Conservation (phyloP, 1,140 invertebrate genomes). For the Drosophila obscura region DNA sequence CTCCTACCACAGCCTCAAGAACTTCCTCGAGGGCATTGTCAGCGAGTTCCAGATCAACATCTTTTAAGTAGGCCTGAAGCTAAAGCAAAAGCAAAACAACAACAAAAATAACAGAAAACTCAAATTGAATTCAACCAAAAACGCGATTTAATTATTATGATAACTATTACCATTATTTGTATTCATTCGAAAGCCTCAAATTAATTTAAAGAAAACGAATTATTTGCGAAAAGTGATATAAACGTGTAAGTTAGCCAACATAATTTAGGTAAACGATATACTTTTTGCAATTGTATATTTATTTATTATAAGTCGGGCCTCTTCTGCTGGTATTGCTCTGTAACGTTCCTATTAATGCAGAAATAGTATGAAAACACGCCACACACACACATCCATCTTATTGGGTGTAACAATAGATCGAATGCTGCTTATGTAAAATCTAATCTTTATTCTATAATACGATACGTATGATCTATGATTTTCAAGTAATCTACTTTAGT, state of each 20-base stretch:
- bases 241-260: conserved; percentile 78
- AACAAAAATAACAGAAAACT: conserved; percentile 4
- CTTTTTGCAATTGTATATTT: conserved; percentile 77
- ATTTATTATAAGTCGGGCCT: conserved; percentile 66
- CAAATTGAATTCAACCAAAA: conserved; percentile 68
- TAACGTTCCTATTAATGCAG: conserved; percentile 65
- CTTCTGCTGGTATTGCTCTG: conserved; percentile 48
- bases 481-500: conserved; percentile 38
- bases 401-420: conserved; percentile 25
- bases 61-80: conserved; percentile 50
- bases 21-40: conserved; percentile 74
- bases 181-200: conserved; percentile 69
- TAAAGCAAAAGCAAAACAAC: neutral
- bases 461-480: conserved; percentile 30
- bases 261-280: conserved; percentile 66
- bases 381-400: neutral
- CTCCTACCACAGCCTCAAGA: conserved; percentile 76
- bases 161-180: conserved; percentile 46
- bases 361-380: conserved; percentile 12
- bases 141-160: conserved; percentile 50
- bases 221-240: conserved; percentile 83
- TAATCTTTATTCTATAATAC: no score
- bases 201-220: conserved; percentile 73
- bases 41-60: conserved; percentile 81
- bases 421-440: conserved; percentile 66